These are phyloP conservation scores for Pocillopora damicornis DNA, from an alignment of 64 coral and sea anemone genomes.

Conservation along the genomic window DNA sequence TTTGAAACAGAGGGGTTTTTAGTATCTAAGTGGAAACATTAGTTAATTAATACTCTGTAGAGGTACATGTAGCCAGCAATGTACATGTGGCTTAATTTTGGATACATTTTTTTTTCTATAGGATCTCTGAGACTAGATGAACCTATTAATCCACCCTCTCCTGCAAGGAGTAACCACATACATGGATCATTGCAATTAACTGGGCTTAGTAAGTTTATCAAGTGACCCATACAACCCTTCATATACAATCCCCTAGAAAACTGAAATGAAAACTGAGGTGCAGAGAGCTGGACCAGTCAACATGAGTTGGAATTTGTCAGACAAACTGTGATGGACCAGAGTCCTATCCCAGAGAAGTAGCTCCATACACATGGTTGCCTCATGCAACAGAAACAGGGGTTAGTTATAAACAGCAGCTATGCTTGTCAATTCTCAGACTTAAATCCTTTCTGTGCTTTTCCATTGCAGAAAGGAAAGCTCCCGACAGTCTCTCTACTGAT, in stretches of 20 bases:
- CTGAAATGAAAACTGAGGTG: too few relatives aligned
- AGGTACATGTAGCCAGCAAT: not conserved
- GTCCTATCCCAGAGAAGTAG: too few relatives aligned
- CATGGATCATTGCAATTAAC: constrained; percentile 21
- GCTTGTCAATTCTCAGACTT: not conserved
- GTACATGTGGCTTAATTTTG: not conserved
- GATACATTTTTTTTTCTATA: constrained; percentile 20
- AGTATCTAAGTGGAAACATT: too few relatives aligned
- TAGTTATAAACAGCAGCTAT: too few relatives aligned
- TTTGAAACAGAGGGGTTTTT: too few relatives aligned
- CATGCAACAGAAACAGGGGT: too few relatives aligned
- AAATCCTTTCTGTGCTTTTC: not conserved
- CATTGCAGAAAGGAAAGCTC: constrained; percentile 76
- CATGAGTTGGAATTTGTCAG: too few relatives aligned
- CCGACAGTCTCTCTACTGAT: constrained; percentile 71
- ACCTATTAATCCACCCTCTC: constrained; percentile 68
- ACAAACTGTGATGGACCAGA: too few relatives aligned
- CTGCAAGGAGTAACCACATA: constrained; percentile 74
- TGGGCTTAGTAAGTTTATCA: constrained; percentile 19
- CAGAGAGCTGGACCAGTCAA: too few relatives aligned
- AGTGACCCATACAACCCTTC: not conserved
- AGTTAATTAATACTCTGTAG: too few relatives aligned
- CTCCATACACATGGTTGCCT: too few relatives aligned
- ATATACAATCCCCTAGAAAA: not conserved
- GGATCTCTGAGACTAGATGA: constrained; percentile 98